A percentile compares a stretch with the other conserved stretches of the same genome.
Evolutionary conservation across 2,888 invertebrate genomes (phyloP).

Genomic region (Acronicta aceris): DNA sequence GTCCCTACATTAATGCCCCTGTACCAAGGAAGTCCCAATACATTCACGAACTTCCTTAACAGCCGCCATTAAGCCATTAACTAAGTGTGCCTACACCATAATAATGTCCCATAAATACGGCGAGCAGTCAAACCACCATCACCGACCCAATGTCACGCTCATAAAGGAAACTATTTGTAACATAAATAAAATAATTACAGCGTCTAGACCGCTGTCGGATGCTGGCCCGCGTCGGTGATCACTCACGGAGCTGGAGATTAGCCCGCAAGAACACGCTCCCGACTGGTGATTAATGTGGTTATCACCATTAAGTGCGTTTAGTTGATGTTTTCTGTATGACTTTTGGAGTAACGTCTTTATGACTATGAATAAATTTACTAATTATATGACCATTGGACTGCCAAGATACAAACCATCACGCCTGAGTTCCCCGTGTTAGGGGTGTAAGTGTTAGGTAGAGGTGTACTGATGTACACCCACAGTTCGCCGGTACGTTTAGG

Average conservation of each 20-base stretch:
- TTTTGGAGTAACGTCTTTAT: conserved; percentile 28
- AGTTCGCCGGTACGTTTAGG: too few relatives aligned
- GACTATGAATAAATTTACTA: background rate
- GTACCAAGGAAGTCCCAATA: background rate
- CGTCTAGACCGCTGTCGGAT: conserved; percentile 68
- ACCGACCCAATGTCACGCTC: conserved; percentile 67
- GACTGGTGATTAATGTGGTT: conserved; percentile 48
- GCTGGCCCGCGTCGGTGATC: conserved; percentile 69
- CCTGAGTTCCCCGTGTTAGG: too few relatives aligned
- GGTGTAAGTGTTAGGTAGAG: too few relatives aligned
- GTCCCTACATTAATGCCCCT: too few relatives aligned
- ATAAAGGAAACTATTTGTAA: conserved; percentile 80
- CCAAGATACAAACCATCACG: too few relatives aligned
- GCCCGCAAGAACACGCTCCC: conserved; percentile 25
- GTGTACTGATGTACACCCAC: too few relatives aligned
- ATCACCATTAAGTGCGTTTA: conserved; percentile 45
- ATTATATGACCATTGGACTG: too few relatives aligned
- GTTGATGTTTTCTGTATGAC: conserved; percentile 24
- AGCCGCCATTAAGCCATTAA: conserved; percentile 32
- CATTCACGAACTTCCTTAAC: conserved; percentile 32
- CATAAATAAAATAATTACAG: conserved; percentile 84
- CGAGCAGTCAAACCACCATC: conserved; percentile 43
- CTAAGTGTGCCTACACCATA: conserved; percentile 27
- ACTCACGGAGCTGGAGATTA: conserved; percentile 62
- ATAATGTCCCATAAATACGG: conserved; percentile 48